Conservation (phyloP, 2,797 vertebrate species). For the Knipowitschia caucasica region DNA sequence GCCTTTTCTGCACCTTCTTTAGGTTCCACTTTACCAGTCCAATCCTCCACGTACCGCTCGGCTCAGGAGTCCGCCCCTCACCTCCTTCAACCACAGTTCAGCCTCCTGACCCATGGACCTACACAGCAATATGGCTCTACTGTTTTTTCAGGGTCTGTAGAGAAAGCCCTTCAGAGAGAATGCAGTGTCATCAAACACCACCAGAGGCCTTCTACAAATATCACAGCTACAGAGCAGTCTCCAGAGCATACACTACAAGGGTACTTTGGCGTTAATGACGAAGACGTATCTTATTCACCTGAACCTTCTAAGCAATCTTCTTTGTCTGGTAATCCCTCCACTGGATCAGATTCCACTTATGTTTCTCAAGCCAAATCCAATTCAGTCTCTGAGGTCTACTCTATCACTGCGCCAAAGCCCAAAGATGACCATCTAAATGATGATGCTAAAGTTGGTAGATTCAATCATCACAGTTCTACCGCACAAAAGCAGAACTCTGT, state of each 20-base stretch:
- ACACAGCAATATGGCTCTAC: constrained; percentile 86
- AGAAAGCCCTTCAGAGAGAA: constrained; percentile 98
- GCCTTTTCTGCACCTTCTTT: constrained; percentile 84
- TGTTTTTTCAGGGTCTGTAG: constrained; percentile 92
- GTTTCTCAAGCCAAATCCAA: constrained; percentile 84
- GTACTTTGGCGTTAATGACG: constrained; percentile 80
- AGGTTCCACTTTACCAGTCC: constrained; percentile 86
- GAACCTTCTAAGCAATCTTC: constrained; percentile 85
- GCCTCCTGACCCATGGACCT: constrained; percentile 86
- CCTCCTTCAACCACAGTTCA: constrained; percentile 95
- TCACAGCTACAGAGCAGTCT: constrained; percentile 86
- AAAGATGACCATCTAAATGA: constrained; percentile 79
- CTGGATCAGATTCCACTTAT: constrained; percentile 81
- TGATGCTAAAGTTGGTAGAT: constrained; percentile 79
- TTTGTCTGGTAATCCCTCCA: constrained; percentile 83
- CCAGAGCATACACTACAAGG: constrained; percentile 90
- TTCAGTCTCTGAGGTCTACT: constrained; percentile 80
- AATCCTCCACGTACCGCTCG: constrained; percentile 97
- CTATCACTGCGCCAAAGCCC: constrained; percentile 77
- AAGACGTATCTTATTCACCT: constrained; percentile 86
- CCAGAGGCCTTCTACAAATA: constrained; percentile 97
- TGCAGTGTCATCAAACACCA: constrained; percentile 99
- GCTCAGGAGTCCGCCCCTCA: constrained; percentile 99
- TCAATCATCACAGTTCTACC: constrained; percentile 79
- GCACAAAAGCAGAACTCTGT: constrained; percentile 90